Base-by-base conservation (phyloP, 2,888 invertebrate genomes). In the Helicoverpa assulta region DNA sequence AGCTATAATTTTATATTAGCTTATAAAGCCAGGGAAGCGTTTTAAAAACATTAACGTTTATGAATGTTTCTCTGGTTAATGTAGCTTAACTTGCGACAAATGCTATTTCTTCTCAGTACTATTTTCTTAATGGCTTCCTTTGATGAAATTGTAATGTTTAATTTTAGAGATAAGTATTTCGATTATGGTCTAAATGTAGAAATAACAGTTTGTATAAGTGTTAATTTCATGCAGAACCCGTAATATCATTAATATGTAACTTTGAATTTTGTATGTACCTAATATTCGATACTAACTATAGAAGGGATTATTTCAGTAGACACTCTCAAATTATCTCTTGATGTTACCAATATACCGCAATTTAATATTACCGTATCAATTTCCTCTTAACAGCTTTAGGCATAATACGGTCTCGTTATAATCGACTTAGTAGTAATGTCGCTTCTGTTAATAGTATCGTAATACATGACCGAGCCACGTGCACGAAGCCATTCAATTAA, bases 401-500 rank as follows among this genome's bases (percentile, higher is more conserved):
- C 52, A 83, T 5, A 71, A 73, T 67, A 63, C 40, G 43, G 64
- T 63, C 57, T 5, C 59, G 37, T 52, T 67, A 10, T 58, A 58
- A 72, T 66, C 53, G 40, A 56, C 19, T 47, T 64, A 52, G 77
- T 58, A n/a, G 33, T 37, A 51, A 63, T 66, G 82, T 76, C 80
- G 12, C 37, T 5, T 84, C 79, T 78, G 21, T 26, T 40, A 69
- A 62, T 67, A 59, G 57, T 60, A 52, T 65, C 26, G 51, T 78
- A 55, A 57, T 74, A 60, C 66, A 40, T 70, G 65, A 33, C 19
- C 61, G 5, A 19, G 26, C 47, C 82, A 82, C 79, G 73, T 81
- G 77, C 62, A 33, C 29, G 71, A 72, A 68, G 73, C 70, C 67
- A 64, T 82, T 82, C 66, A 78, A 68, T 84, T 71, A 75, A 70